phyloP scores from a whole-genome alignment of 1,140 invertebrate genomes.

The Venustaconcha ellipsiformis region DNA sequence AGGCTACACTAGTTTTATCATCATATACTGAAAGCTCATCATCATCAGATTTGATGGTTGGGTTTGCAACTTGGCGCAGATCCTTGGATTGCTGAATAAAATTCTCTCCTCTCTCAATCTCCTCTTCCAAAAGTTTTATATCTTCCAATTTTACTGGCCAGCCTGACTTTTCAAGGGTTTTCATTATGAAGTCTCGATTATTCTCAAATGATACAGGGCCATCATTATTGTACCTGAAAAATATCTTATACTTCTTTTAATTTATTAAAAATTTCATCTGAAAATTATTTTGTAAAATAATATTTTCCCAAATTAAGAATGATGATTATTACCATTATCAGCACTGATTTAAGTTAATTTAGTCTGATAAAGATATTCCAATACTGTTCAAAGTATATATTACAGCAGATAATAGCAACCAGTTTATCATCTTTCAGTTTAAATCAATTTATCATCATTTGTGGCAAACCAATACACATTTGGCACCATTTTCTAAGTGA shows the following conservation, averaged over 20 bases:
- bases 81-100: slow-evolving; percentile 57
- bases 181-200: slow-evolving; percentile 41
- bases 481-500: no score
- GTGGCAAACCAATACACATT: no score
- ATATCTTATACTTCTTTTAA: not conserved
- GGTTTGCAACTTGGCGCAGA: slow-evolving; percentile 35
- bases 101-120: slow-evolving; percentile 49
- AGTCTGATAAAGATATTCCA: no score
- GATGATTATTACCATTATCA: no score
- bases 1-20: slow-evolving; percentile 22
- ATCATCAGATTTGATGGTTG: slow-evolving; percentile 9
- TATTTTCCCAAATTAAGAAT: no score
- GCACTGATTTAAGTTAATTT: no score
- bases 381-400: no score
- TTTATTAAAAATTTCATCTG: no score
- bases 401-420: no score
- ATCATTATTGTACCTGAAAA: slow-evolving; percentile 26
- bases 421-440: no score
- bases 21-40: slow-evolving; percentile 23
- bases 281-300: no score
- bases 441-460: no score
- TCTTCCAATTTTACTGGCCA: slow-evolving; percentile 78
- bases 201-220: slow-evolving; percentile 46
- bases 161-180: slow-evolving; percentile 66
- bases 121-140: slow-evolving; percentile 72